phyloP scores from a whole-genome alignment of 2,113 vertebrate genomes.

The Zosterops lateralis region DNA sequence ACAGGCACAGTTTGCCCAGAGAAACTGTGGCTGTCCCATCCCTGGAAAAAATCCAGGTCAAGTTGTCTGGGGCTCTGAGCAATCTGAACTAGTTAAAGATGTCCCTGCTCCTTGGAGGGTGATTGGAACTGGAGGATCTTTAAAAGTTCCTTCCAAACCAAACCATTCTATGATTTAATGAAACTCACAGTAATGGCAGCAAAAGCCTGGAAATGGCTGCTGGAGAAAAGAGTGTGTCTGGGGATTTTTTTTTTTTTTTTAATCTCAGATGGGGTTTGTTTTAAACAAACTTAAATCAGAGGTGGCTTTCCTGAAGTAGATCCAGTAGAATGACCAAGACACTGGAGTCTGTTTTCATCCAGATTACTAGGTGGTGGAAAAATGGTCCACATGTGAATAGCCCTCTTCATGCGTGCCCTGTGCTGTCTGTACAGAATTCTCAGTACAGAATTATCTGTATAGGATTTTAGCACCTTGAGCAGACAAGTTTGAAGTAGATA shows the following conservation, averaged over 20 bases:
- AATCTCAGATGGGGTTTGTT: not conserved
- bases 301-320: not conserved
- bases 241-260: too few relatives aligned
- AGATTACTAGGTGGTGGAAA: not conserved
- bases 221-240: not conserved
- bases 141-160: not conserved
- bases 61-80: not conserved
- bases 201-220: not conserved
- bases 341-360: not conserved
- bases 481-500: not conserved
- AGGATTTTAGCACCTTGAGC: not conserved
- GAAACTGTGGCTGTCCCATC: not conserved
- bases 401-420: rapidly evolving
- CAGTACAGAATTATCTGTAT: not conserved
- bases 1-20: not conserved
- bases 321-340: not conserved
- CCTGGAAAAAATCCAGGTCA: not conserved
- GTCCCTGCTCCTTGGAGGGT: not conserved
- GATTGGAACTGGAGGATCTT: rapidly evolving
- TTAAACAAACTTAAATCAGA: not conserved
- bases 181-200: not conserved
- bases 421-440: not conserved
- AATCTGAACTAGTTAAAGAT: rapidly evolving
- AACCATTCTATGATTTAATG: not conserved
- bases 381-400: not conserved